Evolutionary conservation across 2,888 invertebrate species (phyloP).

Genomic region (Biston betularia): DNA sequence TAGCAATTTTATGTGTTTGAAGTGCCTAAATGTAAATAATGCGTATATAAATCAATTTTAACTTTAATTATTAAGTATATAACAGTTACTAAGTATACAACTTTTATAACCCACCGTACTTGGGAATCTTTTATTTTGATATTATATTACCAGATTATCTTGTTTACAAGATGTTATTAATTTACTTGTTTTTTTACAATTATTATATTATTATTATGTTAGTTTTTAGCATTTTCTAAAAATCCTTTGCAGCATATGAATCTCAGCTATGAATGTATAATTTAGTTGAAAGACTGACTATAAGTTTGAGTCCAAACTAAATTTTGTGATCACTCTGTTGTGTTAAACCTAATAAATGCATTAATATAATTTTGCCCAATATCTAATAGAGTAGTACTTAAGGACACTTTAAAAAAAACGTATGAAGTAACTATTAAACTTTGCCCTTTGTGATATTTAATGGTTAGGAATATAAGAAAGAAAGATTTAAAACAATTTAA

Average conservation of each 20-base stretch:
- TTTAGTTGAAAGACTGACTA: conserved; percentile 35
- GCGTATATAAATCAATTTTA: conserved; percentile 12
- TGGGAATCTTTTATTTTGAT: conserved; percentile 5
- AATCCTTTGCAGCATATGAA: background rate
- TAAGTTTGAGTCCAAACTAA: background rate
- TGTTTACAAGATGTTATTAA: background rate
- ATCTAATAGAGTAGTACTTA: no score
- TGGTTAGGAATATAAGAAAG: no score
- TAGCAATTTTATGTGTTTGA: conserved; percentile 1
- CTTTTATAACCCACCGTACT: conserved; percentile 40
- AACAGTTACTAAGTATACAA: conserved; percentile 3
- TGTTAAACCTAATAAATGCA: background rate
- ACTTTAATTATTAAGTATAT: background rate
- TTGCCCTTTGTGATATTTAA: no score
- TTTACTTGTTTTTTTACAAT: background rate
- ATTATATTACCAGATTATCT: background rate
- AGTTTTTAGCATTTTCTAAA: background rate
- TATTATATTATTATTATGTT: background rate
- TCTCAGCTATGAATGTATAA: conserved; percentile 4
- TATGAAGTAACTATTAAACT: no score
- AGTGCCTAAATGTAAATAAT: conserved; percentile 40
- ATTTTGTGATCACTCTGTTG: background rate
- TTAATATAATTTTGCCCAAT: background rate
- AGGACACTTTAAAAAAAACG: no score
- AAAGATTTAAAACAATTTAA: no score